Conservation (phyloP, 2,797 vertebrate genomes). For the Discoglossus pictus region DNA sequence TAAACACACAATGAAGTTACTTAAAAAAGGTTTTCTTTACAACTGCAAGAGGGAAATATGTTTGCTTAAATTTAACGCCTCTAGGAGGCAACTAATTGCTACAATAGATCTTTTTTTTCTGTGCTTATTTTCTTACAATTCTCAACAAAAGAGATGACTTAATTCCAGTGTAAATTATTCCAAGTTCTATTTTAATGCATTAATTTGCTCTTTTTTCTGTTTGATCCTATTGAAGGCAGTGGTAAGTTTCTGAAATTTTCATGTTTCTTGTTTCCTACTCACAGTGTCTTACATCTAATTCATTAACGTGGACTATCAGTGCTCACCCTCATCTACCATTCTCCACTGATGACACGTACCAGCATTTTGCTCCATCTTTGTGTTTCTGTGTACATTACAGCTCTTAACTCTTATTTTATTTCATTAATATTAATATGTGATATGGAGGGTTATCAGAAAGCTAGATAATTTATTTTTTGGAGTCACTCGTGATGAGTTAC, state of each 20-base stretch:
- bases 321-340: conserved; percentile 34
- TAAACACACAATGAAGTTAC: conserved; percentile 26
- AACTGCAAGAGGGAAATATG: conserved; percentile 16
- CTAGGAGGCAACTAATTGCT: too few relatives aligned
- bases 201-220: conserved; percentile 86
- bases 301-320: conserved; percentile 29
- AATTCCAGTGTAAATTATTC: too few relatives aligned
- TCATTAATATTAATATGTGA: too few relatives aligned
- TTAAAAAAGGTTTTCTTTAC: conserved; percentile 15
- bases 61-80: too few relatives aligned
- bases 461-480: too few relatives aligned
- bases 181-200: conserved; percentile 80
- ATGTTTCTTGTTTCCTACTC: conserved; percentile 58
- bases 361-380: conserved; percentile 14
- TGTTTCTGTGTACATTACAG: conserved; percentile 5
- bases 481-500: too few relatives aligned
- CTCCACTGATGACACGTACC: conserved; percentile 15
- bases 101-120: too few relatives aligned
- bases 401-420: too few relatives aligned
- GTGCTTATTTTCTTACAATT: too few relatives aligned
- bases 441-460: too few relatives aligned
- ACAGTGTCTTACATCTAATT: conserved; percentile 31
- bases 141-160: too few relatives aligned
- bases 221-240: conserved; percentile 87
- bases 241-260: conserved; percentile 84